Base-by-base conservation (phyloP, 2,797 vertebrate species). In the Austrolebias charrua region DNA sequence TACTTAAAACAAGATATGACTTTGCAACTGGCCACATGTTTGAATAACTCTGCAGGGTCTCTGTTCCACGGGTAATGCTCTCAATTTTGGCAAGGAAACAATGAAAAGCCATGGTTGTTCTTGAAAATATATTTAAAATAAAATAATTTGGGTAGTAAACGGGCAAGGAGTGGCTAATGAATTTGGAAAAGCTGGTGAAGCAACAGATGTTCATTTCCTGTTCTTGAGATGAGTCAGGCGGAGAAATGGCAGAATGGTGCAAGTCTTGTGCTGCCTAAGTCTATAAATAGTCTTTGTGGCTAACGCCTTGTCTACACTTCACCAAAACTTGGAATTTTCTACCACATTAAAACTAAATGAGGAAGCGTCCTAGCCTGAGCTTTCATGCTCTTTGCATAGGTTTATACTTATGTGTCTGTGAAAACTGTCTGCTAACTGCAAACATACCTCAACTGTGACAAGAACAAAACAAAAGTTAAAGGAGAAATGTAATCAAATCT, bases 301-400 rank as follows among this genome's bases (percentile, higher is more conserved):
- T 81, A 46, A 80, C 60, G 72, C 78, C 81, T 83, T 42, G 77
- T 80, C 82, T 78, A 49, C 68, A 61, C 69, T 72, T 79, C 55
- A 73, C 81, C 83, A 78, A 82, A 82, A 78, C 59, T 6, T 63
- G 78, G 73, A 75, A 68, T 60, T 66, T 69, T 69, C 4, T 2
- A 60, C 66, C 81, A 79, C 79, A 72, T 82, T 48, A 80, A 70
- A 65, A 55, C 48, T 55, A 3, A 48, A 64, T 60, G 8, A 59
- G 70, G 68, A 73, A 66, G 61, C 61, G 46, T 42, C 69, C 44
- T 3, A 50, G 69, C 15, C 53, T 2, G 58, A 71, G 47, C 58
- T 62, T 50, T 57, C 57, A 48, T 49, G 57, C 60, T 64, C 20
- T 16, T 13, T 19, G 69, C 31, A 58, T 15, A 0, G 51, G 66